Conservation (phyloP, 2,113 vertebrate species). For the Electrona antarctica region DNA sequence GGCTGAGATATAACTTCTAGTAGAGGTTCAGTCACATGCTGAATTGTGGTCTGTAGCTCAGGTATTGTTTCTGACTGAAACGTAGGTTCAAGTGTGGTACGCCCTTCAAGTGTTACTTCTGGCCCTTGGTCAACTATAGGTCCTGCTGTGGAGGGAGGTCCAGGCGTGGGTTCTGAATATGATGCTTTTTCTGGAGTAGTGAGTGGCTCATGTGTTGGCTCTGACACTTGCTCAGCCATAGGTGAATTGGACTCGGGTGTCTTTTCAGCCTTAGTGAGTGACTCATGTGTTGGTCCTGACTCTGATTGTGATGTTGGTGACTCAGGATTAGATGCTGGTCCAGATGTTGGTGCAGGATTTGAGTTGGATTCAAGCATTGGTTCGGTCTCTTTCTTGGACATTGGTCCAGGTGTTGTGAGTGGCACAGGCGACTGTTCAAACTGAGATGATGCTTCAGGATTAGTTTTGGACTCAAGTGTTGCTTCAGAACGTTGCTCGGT, state of each 20-base stretch:
- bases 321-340: neutral
- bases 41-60: neutral
- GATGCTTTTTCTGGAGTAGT: neutral
- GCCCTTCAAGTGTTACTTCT: neutral
- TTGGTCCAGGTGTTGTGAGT: neutral
- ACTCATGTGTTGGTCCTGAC: too few species aligned
- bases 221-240: neutral
- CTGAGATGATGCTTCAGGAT: constrained; percentile 1
- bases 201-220: neutral
- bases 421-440: neutral
- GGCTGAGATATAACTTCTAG: neutral
- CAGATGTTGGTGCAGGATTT: neutral
- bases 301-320: neutral
- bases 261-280: too few species aligned
- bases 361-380: neutral
- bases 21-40: neutral
- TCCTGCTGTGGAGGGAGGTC: too few species aligned
- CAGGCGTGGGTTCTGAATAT: too few species aligned
- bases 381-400: constrained; percentile 1
- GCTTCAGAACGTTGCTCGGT: neutral
- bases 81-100: neutral
- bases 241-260: neutral
- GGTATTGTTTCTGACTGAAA: neutral
- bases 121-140: neutral
- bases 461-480: neutral